Evolutionary conservation across 2,888 invertebrate species (phyloP), one percentile per base, ranked within the genome.

Genomic region (Cerastis leucographa): DNA sequence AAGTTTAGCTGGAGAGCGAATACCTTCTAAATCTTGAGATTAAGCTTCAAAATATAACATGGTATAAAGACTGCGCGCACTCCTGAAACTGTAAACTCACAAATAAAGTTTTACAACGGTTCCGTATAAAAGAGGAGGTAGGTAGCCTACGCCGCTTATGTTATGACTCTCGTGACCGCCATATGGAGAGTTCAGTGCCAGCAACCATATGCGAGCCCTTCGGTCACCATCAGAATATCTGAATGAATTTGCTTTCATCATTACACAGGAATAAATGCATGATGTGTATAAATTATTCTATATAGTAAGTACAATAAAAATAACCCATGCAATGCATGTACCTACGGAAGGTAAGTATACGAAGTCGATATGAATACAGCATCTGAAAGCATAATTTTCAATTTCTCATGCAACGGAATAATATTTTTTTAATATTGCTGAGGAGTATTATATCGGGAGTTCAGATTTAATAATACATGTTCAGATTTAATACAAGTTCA

Each of bases 221-320:
- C 70, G 65, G 25, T 77, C 54, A 56, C 72, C 71, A 62, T 67
- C 56, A 65, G 84, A 81, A 86, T 81, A 81, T 78, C 59, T 81
- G 74, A 87, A 87, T 86, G 62, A 81, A 80, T 87, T 79, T 84
- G 49, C 71, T 56, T 83, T 73, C 46, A 78, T 78, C 70, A 74
- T 29, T 44, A 46, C 59, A 51, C 65, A 62, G 46, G 71, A 83
- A 73, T 11, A 67, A 49, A 75, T 65, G 49, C 29, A 61, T n/a
- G 62, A 44, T 46, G 49, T 22, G 9, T n/a, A n/a, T n/a, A n/a
- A n/a, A n/a, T n/a, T n/a, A n/a, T n/a, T n/a, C n/a, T n/a, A n/a
- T n/a, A 35, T 35, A 44, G 44, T 44, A 11, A 12, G 44, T 40
- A 40, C 40, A 40, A 40, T 40, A 40, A 40, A 40, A 17, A 25